Base-by-base conservation (phyloP, 2,113 vertebrate species). In the Speoplatyrhinus poulsoni region DNA sequence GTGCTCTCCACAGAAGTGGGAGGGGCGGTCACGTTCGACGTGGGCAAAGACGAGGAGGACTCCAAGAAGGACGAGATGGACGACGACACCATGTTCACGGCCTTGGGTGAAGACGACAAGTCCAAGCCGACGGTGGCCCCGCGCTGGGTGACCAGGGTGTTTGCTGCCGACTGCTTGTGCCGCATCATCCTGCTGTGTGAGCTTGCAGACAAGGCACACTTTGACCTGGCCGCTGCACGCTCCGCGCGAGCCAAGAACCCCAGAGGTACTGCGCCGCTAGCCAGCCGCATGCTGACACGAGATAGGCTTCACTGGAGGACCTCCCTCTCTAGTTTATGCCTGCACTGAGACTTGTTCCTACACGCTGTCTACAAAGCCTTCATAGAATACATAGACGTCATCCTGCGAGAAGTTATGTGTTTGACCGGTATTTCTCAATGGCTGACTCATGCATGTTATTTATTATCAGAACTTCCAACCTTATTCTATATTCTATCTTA, bases 41-140 rank as follows among this genome's bases (percentile, higher is more conserved):
- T 94, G 81, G 94, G 94, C 55, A 97, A 96, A 73, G 98, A 99
- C 67, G 98, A 98, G 75, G 96, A 98, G 54, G 93, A 93, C 86
- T 90, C 91, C 0, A 99, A 99, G 88, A 98, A 98, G 76, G 97
- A 98, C 33, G 98, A 98, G 89, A 98, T 97, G 93, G 98, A 99
- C 9, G 98, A 99, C 3, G 98, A 99, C 77, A 95, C 91, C 53
- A 99, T 99, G 98, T 99, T 99, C 84, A 98, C 96, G 3, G 93
- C 94, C 2, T 87, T 98, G 69, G 97, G 96, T 0, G 96, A 99
- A 62, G 98, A 99, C 8, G 95, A 98, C 70, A 97, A 97, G 82
- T 92, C 94, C 8, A 98, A 98, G 82, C 96, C 95, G 9, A 97
- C 95, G 0, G 97, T 99, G 58, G 96, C 98, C 0, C 98, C 98